Percentiles rank a stretch among this genome's conserved stretches.
These are phyloP conservation scores for Pampus argenteus DNA, from an alignment of 2,797 vertebrate species.

Conservation along the genomic window DNA sequence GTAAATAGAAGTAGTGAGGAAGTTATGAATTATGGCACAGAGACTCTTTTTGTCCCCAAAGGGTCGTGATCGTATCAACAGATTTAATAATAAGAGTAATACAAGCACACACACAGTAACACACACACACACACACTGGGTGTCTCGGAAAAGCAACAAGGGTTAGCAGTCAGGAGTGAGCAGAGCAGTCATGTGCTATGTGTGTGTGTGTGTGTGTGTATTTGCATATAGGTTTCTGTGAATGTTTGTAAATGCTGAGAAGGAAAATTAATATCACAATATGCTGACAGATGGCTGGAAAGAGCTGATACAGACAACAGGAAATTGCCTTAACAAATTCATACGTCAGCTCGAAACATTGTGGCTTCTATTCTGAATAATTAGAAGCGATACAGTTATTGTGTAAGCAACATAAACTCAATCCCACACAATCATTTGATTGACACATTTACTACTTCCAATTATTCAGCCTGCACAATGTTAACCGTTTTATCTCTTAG, in stretches of 20 bases:
- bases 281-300: conserved; percentile 65
- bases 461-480: neutral
- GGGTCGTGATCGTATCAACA: too few species aligned
- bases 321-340: conserved; percentile 18
- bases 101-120: neutral
- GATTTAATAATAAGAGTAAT: too few species aligned
- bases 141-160: conserved; percentile 37
- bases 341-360: neutral
- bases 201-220: neutral
- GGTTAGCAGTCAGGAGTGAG: conserved; percentile 55
- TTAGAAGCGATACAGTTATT: conserved; percentile 9
- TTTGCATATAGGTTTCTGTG: conserved; percentile 27
- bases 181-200: conserved; percentile 62
- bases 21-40: too few species aligned
- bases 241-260: conserved; percentile 45
- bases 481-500: neutral
- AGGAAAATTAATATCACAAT: conserved; percentile 61
- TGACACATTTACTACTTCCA: neutral
- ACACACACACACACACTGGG: neutral
- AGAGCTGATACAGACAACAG: conserved; percentile 27
- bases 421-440: neutral
- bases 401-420: conserved; percentile 2
- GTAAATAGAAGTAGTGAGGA: neutral
- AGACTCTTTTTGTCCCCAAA: too few species aligned
- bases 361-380: conserved; percentile 33